Evolutionary conservation across 2,113 vertebrate genomes (phyloP).

Genomic region (Tragulus kanchil): DNA sequence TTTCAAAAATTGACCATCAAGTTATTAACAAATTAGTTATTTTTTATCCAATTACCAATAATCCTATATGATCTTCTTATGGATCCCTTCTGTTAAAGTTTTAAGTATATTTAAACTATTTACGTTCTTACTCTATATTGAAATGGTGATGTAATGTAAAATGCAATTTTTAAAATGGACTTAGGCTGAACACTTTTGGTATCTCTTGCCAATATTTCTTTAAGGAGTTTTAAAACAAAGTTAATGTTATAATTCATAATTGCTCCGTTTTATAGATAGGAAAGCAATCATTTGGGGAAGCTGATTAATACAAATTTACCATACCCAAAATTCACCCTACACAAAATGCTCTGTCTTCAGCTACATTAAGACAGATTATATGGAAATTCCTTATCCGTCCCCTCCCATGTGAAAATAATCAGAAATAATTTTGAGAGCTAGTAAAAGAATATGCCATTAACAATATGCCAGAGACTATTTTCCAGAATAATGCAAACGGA

Average conservation of each 20-base stretch:
- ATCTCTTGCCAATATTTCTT: not conserved
- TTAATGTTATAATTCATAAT: not conserved
- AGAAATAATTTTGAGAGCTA: not conserved
- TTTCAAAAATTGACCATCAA: not conserved
- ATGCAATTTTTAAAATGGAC: not conserved
- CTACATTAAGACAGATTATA: not conserved
- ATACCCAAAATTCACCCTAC: not conserved
- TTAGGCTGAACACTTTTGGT: not conserved
- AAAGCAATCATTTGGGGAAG: not conserved
- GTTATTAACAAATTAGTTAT: too few relatives aligned
- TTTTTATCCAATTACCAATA: not conserved
- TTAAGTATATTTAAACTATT: too few relatives aligned
- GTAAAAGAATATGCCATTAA: not conserved
- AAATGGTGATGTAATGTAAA: too few relatives aligned
- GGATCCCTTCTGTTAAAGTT: not conserved
- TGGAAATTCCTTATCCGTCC: not conserved
- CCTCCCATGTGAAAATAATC: not conserved
- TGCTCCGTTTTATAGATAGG: not conserved
- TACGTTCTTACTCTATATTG: too few relatives aligned
- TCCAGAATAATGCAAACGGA: not conserved
- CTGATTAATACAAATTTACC: not conserved
- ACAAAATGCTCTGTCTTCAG: not conserved
- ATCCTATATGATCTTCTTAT: too few relatives aligned
- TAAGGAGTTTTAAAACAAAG: not conserved
- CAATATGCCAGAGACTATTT: not conserved